phyloP scores from a whole-genome alignment of 2,888 invertebrate genomes.

The Seladonia tumulorum region DNA sequence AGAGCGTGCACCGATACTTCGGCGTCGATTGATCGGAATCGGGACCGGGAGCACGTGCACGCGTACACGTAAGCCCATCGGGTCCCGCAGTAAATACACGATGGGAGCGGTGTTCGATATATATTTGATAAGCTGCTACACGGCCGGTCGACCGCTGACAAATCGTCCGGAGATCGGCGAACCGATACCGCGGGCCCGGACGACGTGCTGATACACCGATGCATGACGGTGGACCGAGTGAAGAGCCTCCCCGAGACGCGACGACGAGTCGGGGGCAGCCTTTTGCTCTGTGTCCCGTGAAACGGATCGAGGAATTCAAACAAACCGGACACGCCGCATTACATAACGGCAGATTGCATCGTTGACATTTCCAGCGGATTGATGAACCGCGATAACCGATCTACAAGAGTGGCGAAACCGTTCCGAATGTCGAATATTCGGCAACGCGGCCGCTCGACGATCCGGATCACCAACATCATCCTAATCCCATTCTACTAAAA shows the following conservation, averaged over 20 bases:
- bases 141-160: conserved; percentile 81
- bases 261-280: conserved; percentile 59
- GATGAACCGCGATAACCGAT: neutral
- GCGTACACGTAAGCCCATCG: conserved; percentile 72
- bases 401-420: conserved; percentile 3
- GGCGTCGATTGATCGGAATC: conserved; percentile 54
- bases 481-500: neutral
- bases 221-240: conserved; percentile 69
- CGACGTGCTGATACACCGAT: conserved; percentile 75
- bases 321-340: conserved; percentile 4
- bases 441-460: too few relatives aligned
- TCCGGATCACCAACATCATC: neutral
- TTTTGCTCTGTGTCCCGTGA: conserved; percentile 22
- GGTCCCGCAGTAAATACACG: conserved; percentile 76
- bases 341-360: conserved; percentile 2
- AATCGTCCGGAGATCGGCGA: conserved; percentile 81
- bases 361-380: conserved; percentile 4
- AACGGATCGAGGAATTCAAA: conserved; percentile 11
- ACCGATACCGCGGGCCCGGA: conserved; percentile 75
- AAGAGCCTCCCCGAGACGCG: conserved; percentile 32
- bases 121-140: conserved; percentile 83
- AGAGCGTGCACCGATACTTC: conserved; percentile 35
- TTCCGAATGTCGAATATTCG: neutral
- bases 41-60: conserved; percentile 54
- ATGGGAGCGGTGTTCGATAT: conserved; percentile 82